Percentiles rank a stretch among this genome's conserved stretches.
phyloP scores from a whole-genome alignment of 1,140 invertebrate species.

The Halyomorpha halys region DNA sequence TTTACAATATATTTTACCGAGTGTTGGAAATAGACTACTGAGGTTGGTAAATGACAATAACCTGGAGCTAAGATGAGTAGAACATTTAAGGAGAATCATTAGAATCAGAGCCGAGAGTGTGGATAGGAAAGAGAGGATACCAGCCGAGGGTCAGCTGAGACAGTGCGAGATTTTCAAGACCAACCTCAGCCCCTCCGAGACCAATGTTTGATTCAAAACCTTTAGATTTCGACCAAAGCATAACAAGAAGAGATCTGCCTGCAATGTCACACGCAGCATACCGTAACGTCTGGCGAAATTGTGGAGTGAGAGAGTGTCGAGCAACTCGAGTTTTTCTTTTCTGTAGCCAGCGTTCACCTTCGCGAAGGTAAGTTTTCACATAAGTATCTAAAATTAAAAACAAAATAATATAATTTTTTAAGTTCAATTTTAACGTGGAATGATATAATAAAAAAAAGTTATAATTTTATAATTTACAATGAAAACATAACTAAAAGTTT shows the following conservation, averaged over 20 bases:
- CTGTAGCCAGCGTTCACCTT: conserved; percentile 74
- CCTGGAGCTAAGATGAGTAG: not conserved
- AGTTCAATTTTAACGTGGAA: no score
- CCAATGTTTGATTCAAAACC: conserved; percentile 80
- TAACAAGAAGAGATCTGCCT: conserved; percentile 73
- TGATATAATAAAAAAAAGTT: no score
- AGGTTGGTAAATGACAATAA: no score
- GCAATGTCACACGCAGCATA: conserved; percentile 74
- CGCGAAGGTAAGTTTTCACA: conserved; percentile 84
- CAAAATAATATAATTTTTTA: no score
- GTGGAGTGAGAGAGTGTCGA: conserved; percentile 64
- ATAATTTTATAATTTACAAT: no score
- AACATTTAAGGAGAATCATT: conserved; percentile 49
- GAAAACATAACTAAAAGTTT: no score
- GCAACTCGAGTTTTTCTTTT: conserved; percentile 82
- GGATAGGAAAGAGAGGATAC: conserved; percentile 80
- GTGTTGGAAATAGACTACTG: no score
- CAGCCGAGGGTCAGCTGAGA: conserved; percentile 68
- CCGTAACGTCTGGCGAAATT: conserved; percentile 77
- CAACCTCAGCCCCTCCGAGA: conserved; percentile 73
- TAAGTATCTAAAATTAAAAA: conserved; percentile 61
- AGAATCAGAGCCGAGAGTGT: conserved; percentile 54
- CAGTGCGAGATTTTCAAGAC: conserved; percentile 65
- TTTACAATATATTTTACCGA: no score
- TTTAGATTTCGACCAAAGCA: conserved; percentile 78